Conservation (phyloP, 2,888 invertebrate species). For the Eumacrocentrus americanus region DNA sequence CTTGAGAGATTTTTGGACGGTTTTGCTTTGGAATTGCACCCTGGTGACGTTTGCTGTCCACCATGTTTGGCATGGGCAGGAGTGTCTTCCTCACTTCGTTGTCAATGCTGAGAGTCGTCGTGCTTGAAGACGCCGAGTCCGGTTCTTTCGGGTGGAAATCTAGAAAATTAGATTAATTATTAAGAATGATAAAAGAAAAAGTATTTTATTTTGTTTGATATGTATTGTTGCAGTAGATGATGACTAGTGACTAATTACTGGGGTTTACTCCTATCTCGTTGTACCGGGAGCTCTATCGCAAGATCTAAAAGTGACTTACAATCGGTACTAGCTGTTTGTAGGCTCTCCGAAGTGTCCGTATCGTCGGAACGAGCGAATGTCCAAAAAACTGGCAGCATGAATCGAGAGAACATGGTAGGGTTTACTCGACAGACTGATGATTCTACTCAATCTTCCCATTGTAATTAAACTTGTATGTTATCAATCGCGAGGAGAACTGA, state of each 20-base stretch:
- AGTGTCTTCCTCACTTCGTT: conserved; percentile 64
- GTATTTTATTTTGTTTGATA: neutral
- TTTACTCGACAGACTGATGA: neutral
- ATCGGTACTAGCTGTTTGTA: conserved; percentile 58
- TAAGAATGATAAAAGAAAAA: neutral
- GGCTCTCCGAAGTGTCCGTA: conserved; percentile 60
- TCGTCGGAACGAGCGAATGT: conserved; percentile 59
- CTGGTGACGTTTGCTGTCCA: conserved; percentile 69
- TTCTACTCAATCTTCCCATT: neutral
- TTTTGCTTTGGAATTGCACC: conserved; percentile 77
- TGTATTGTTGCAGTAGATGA: too few relatives aligned
- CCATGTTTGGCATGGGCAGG: conserved; percentile 58
- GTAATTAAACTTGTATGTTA: neutral
- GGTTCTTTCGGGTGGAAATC: conserved; percentile 61
- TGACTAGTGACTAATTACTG: neutral
- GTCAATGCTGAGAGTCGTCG: conserved; percentile 60
- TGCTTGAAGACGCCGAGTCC: conserved; percentile 65
- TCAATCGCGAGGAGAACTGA: conserved; percentile 1
- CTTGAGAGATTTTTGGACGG: conserved; percentile 58
- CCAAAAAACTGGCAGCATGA: conserved; percentile 59
- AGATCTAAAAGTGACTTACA: conserved; percentile 49
- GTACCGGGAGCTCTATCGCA: conserved; percentile 8
- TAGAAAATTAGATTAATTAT: conserved; percentile 38
- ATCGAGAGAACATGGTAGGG: conserved; percentile 43
- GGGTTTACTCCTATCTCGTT: conserved; percentile 10